phyloP scores from a whole-genome alignment of 2,113 vertebrate species.

The Oreochromis tanganicae region DNA sequence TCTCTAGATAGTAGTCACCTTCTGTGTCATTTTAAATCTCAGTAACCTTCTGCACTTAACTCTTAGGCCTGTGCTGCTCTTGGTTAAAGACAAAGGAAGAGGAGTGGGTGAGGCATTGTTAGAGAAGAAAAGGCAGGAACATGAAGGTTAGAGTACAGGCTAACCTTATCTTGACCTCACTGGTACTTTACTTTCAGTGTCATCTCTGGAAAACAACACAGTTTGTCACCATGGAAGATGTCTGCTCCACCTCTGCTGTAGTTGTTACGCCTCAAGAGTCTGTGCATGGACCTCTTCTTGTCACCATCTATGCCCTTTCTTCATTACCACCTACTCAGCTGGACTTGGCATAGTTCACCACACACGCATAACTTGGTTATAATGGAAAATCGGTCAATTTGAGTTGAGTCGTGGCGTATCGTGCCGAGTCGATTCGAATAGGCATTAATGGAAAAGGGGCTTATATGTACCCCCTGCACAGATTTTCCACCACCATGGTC shows the following conservation, averaged over 20 bases:
- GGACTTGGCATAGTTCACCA: neutral
- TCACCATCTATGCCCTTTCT: neutral
- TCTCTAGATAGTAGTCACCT: neutral
- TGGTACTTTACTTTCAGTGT: neutral
- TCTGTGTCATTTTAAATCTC: neutral
- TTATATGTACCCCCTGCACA: neutral
- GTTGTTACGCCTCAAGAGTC: neutral
- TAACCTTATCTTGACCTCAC: neutral
- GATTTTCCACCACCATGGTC: neutral
- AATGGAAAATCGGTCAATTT: neutral
- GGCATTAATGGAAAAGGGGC: neutral
- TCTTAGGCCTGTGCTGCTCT: neutral
- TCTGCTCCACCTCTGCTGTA: neutral
- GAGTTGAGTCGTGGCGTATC: fast-evolving
- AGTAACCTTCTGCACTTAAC: neutral
- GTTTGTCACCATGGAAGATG: neutral
- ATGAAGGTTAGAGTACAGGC: neutral
- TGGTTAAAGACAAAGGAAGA: neutral
- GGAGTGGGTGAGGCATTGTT: neutral
- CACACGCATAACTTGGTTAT: neutral
- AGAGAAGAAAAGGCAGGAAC: neutral
- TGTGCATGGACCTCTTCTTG: neutral
- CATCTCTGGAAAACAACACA: neutral
- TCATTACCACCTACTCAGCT: neutral
- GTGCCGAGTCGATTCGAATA: fast-evolving